A percentile compares a stretch with the other conserved stretches of the same genome.
Evolutionary conservation across 37 sponge, comb jelly and placozoan genomes (phyloP).

Genomic region (Diacarnus erythraeanus): DNA sequence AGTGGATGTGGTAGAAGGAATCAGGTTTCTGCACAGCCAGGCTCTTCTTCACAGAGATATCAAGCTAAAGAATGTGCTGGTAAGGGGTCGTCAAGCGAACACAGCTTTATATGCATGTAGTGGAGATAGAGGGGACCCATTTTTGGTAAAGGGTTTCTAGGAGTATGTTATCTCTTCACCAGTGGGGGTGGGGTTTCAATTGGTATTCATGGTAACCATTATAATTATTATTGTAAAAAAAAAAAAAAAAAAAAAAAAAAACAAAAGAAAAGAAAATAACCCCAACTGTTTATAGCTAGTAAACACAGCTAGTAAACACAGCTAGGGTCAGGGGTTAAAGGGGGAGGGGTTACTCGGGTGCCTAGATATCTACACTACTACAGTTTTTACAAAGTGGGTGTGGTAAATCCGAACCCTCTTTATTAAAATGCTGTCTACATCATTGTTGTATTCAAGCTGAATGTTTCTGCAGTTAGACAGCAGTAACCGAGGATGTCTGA

Average conservation of each 20-base stretch:
- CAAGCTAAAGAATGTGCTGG: conserved; percentile 98
- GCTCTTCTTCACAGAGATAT: conserved; percentile 97
- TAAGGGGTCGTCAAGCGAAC: conserved; percentile 32
- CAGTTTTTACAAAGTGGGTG: too few relatives aligned
- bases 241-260: too few relatives aligned
- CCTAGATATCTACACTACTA: too few relatives aligned
- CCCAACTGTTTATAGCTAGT: too few relatives aligned
- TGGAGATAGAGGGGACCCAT: neutral
- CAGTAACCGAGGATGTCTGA: conserved; percentile 82
- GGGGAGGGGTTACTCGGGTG: too few relatives aligned
- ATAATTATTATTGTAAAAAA: too few relatives aligned
- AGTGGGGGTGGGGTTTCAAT: too few relatives aligned
- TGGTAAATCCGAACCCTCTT: neutral
- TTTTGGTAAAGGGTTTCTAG: neutral
- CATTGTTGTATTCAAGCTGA: neutral
- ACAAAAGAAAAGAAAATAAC: too few relatives aligned
- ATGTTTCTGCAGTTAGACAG: conserved; percentile 72
- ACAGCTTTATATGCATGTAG: neutral
- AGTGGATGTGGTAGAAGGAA: conserved; percentile 91
- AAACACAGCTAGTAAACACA: too few relatives aligned
- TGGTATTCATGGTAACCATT: too few relatives aligned
- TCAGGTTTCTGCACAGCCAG: conserved; percentile 95
- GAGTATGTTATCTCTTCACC: too few relatives aligned
- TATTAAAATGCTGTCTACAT: neutral
- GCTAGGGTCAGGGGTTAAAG: too few relatives aligned